A percentile compares a stretch with the other conserved stretches of the same genome.
phyloP scores from a whole-genome alignment of 2,797 vertebrate species.

The Neopelma chrysocephalum region DNA sequence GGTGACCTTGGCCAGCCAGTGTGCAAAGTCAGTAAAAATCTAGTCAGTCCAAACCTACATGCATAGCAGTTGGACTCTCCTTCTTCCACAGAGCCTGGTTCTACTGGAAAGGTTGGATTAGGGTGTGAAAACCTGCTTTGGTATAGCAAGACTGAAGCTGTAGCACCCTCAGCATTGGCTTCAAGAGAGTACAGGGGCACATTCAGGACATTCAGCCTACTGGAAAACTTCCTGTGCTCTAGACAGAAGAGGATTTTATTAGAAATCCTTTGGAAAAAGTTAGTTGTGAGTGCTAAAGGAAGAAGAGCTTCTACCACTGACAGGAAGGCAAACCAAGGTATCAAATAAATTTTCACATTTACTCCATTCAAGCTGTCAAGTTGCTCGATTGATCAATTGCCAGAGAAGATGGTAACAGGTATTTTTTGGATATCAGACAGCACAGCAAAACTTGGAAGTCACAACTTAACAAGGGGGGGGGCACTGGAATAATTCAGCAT shows the following conservation, averaged over 20 bases:
- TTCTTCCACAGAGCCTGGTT: neutral
- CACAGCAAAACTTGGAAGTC: neutral
- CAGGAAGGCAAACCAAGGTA: neutral
- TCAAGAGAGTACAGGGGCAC: neutral
- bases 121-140: neutral
- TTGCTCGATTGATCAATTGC: neutral
- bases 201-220: neutral
- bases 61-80: neutral
- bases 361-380: neutral
- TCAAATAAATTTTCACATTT: neutral
- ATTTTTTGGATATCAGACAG: neutral
- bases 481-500: neutral
- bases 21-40: neutral
- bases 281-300: neutral
- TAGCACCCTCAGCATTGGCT: neutral
- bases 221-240: neutral
- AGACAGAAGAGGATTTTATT: neutral
- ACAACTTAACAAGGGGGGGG: neutral
- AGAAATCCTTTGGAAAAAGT: constrained; percentile 2
- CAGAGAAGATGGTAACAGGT: neutral
- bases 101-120: neutral
- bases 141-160: neutral
- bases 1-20: neutral
- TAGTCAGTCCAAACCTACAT: neutral
- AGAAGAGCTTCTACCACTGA: neutral